A percentile compares a stretch with the other conserved stretches of the same genome.
These are phyloP conservation scores for Macquaria australasica DNA, from an alignment of 2,113 vertebrate genomes.

Conservation along the genomic window DNA sequence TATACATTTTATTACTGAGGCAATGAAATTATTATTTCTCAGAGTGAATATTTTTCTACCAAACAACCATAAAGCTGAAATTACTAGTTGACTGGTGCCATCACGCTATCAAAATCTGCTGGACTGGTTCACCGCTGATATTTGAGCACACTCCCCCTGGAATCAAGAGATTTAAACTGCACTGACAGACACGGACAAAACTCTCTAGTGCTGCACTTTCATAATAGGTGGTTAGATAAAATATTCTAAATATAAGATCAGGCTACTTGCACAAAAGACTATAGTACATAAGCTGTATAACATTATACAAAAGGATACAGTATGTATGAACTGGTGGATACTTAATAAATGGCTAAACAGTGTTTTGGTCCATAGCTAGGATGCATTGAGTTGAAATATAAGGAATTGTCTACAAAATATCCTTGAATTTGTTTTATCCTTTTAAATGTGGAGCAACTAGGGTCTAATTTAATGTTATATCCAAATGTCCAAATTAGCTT, in stretches of 20 bases:
- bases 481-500: not conserved
- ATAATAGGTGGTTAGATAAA: not conserved
- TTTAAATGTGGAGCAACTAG: not conserved
- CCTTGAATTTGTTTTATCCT: not conserved
- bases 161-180: not conserved
- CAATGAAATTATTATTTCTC: not conserved
- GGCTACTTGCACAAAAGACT: not conserved
- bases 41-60: not conserved
- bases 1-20: constrained; percentile 1
- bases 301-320: not conserved
- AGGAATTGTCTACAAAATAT: not conserved
- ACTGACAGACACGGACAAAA: not conserved
- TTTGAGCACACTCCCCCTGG: not conserved
- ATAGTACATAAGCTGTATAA: not conserved
- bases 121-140: not conserved
- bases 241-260: not conserved
- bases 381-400: not conserved
- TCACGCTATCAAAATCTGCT: not conserved
- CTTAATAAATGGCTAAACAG: not conserved
- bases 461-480: not conserved
- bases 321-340: not conserved
- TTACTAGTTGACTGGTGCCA: not conserved
- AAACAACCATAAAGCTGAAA: not conserved
- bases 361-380: not conserved
- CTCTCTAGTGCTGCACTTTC: not conserved